Evolutionary conservation across 1,140 invertebrate genomes (phyloP), one percentile per base, ranked within the genome.

Genomic region (Drosophila lini): DNA sequence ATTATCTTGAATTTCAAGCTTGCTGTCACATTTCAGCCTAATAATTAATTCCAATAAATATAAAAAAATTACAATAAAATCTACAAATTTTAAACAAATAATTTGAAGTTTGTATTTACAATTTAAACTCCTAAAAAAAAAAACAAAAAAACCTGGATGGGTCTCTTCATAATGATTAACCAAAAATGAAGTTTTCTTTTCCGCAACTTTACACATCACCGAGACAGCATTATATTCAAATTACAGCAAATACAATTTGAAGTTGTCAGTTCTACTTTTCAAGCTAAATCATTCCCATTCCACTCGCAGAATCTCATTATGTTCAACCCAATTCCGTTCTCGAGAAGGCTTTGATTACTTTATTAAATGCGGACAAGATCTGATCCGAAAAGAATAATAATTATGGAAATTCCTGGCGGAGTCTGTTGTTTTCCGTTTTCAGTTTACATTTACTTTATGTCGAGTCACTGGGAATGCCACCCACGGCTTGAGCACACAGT

Each of bases 281-380:
- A 15, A 38, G 52, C 59, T 10, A 38, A 57, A 32, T 32, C 25
- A 57, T 60, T 56, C 56, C 63, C 56, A 47, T 32, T 68, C 56
- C 63, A 38, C 11, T 22, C 22, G 32, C 9, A 3, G n/a, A 41
- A 56, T 34, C 57, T 63, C 65, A 71, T 71, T 71, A 71, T 50
- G 65, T 40, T 71, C 67, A 71, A 71, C 44, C 68, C 65, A 71
- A 71, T 71, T 73, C 53, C 42, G 68, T 73, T 59, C 67, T 71
- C 50, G 48, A 74, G 73, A 75, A 57, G 57, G 67, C 78, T 83
- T 88, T 88, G 83, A 88, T 88, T 88, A 89, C 83, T 88, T 88
- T 86, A 88, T 88, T 88, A 83, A 71, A 63, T 74, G 82, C 81
- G 83, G 71, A 88, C 82, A 82, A 85, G 70, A 74, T 63, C 80